Percentiles rank a stretch among this genome's conserved stretches.
Conservation (phyloP, 2,888 invertebrate genomes). For the Liopterus haemorrhoidalis region DNA sequence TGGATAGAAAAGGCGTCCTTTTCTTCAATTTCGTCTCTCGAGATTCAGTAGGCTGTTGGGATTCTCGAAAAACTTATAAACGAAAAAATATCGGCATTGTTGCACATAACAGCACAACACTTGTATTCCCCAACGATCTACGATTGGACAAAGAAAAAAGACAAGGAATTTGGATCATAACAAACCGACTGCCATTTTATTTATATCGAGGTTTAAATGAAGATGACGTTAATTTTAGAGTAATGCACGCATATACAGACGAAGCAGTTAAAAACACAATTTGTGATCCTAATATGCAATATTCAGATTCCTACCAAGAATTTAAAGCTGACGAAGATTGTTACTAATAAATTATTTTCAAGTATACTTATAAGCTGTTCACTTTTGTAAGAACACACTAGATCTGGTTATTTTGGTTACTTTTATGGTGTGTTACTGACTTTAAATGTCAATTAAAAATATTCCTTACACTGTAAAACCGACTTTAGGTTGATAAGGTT, state of each 20-base stretch:
- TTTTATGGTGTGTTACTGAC: too few species aligned
- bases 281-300: constrained; percentile 56
- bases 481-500: neutral
- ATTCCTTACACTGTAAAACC: neutral
- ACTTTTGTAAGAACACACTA: too few species aligned
- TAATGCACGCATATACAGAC: constrained; percentile 59
- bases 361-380: neutral
- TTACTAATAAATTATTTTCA: constrained; percentile 25
- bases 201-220: constrained; percentile 59
- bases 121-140: constrained; percentile 76
- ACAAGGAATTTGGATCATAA: constrained; percentile 71
- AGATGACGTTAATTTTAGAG: constrained; percentile 65
- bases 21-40: constrained; percentile 72
- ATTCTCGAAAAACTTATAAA: constrained; percentile 63
- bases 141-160: constrained; percentile 64
- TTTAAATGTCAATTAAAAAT: neutral
- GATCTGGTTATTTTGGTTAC: too few species aligned
- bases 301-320: constrained; percentile 27
- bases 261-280: constrained; percentile 61
- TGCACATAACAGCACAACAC: constrained; percentile 55
- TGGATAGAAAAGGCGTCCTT: constrained; percentile 66
- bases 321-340: constrained; percentile 30
- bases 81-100: constrained; percentile 58
- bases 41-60: constrained; percentile 76
- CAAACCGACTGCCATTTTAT: constrained; percentile 69